A percentile compares a stretch with the other conserved stretches of the same genome.
Conservation (phyloP, 2,797 vertebrate genomes). For the Glossophaga mutica region DNA sequence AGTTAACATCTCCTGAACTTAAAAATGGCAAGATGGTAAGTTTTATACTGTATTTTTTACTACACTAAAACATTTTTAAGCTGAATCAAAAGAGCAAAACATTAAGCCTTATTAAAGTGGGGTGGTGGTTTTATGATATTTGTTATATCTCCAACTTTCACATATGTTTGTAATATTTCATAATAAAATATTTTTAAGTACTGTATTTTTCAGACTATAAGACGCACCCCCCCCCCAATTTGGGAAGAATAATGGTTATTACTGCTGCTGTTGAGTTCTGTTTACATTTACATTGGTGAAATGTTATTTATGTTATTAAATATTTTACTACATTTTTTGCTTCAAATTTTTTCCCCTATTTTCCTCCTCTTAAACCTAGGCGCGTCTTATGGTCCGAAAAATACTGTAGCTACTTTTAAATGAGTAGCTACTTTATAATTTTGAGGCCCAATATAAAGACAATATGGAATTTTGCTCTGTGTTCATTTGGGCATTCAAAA, state of each 20-base stretch:
- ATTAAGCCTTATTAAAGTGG: background rate
- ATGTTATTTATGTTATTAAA: too few species aligned
- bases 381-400: too few species aligned
- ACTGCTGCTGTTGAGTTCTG: too few species aligned
- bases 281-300: too few species aligned
- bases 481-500: background rate
- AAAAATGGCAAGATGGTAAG: background rate
- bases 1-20: background rate
- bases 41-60: background rate
- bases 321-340: too few species aligned
- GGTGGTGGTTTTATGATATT: background rate
- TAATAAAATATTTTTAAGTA: background rate
- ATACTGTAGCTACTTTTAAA: background rate
- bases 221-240: too few species aligned
- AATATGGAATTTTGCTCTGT: constrained; percentile 11
- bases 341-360: too few species aligned
- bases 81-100: background rate
- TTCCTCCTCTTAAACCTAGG: too few species aligned
- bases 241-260: too few species aligned
- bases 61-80: background rate
- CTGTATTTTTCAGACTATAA: too few species aligned
- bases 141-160: background rate
- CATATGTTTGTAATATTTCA: background rate
- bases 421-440: background rate
- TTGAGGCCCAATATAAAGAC: background rate